phyloP scores from a whole-genome alignment of 2,797 vertebrate species.

The Schizopygopsis pylzovi region DNA sequence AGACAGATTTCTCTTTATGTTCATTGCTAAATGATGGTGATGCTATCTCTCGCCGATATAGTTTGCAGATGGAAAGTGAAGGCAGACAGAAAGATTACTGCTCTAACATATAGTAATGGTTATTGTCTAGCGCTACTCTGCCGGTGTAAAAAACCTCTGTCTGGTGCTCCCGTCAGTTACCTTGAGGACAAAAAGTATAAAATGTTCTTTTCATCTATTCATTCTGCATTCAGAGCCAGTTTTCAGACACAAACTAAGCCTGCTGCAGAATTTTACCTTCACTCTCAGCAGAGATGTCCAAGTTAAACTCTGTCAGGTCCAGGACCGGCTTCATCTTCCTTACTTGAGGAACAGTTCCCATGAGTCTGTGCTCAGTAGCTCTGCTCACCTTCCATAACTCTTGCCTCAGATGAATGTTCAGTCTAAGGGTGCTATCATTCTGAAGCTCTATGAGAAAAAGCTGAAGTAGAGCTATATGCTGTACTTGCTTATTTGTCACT shows the following conservation, averaged over 20 bases:
- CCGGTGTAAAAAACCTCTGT: conserved; percentile 15
- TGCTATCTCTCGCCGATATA: conserved; percentile 59
- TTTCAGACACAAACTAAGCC: conserved; percentile 50
- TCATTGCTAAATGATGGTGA: conserved; percentile 57
- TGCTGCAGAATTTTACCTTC: conserved; percentile 52
- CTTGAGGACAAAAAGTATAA: conserved; percentile 47
- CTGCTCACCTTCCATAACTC: conserved; percentile 40
- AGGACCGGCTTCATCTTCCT: conserved; percentile 45
- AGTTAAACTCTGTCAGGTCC: conserved; percentile 51
- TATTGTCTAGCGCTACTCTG: conserved; percentile 40
- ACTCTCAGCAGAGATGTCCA: conserved; percentile 48
- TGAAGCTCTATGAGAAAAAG: conserved; percentile 26
- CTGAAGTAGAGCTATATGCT: conserved; percentile 7
- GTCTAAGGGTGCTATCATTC: conserved; percentile 16
- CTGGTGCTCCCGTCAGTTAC: conserved; percentile 40
- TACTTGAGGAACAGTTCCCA: conserved; percentile 42
- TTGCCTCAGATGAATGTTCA: conserved; percentile 20
- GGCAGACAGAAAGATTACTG: conserved; percentile 57
- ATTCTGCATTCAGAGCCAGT: conserved; percentile 40
- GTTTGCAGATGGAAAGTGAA: conserved; percentile 63
- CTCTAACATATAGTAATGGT: conserved; percentile 38
- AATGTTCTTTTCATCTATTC: conserved; percentile 43
- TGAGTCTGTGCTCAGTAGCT: conserved; percentile 52
- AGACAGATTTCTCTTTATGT: conserved; percentile 61
- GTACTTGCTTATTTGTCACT: not conserved